Conservation (phyloP, 2,888 invertebrate species). For the Trichacis sp. region DNA sequence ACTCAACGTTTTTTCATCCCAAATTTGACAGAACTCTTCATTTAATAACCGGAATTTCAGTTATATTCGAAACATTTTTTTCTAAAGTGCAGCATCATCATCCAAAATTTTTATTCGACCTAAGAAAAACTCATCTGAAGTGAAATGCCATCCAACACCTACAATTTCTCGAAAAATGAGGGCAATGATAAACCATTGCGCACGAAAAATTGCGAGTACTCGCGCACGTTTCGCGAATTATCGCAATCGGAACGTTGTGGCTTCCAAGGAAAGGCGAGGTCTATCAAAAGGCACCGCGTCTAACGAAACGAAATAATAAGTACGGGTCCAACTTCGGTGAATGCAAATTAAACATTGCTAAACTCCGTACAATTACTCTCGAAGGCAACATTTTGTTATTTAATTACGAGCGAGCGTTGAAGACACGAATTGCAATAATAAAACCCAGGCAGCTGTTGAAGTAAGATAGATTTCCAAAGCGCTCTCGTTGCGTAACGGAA, state of each 20-base stretch:
- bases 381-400: constrained; percentile 61
- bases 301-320: constrained; percentile 46
- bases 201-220: constrained; percentile 35
- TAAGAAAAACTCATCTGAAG: too few species aligned
- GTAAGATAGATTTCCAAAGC: constrained; percentile 36
- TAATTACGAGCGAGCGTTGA: constrained; percentile 60
- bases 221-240: constrained; percentile 50
- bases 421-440: constrained; percentile 59
- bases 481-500: constrained; percentile 36
- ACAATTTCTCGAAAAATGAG: too few species aligned
- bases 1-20: too few species aligned
- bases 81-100: too few species aligned
- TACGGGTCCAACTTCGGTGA: constrained; percentile 44
- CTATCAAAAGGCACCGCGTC: constrained; percentile 33
- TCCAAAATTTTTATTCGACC: too few species aligned
- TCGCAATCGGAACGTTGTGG: constrained; percentile 18
- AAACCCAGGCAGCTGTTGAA: constrained; percentile 49
- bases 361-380: constrained; percentile 60
- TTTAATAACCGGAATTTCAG: too few species aligned
- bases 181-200: too few species aligned
- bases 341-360: constrained; percentile 62
- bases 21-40: too few species aligned
- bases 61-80: too few species aligned
- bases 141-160: too few species aligned
- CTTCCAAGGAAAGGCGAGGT: constrained; percentile 33